phyloP scores from a whole-genome alignment of 37 sponge, comb jelly and placozoan genomes.

The Aplysina aerophoba region DNA sequence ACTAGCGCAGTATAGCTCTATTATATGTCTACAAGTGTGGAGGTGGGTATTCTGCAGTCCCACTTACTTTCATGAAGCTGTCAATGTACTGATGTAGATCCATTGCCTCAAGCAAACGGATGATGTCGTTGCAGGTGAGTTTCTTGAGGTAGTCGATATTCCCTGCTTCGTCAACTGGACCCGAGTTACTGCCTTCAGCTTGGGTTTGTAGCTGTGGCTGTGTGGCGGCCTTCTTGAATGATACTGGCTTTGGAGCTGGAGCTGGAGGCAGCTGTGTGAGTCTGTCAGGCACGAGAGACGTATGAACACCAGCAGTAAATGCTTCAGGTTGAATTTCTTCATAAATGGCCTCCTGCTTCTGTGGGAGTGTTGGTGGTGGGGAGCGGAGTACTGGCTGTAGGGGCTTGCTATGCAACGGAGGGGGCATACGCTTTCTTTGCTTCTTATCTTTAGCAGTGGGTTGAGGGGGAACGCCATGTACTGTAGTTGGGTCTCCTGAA shows the following conservation, averaged over 20 bases:
- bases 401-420: neutral
- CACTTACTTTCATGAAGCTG: conserved; percentile 18
- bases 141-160: conserved; percentile 20
- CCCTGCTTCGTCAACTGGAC: neutral
- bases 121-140: neutral
- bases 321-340: neutral
- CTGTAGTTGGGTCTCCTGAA: too few species aligned
- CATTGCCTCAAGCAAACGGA: neutral
- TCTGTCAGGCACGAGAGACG: neutral
- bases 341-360: neutral
- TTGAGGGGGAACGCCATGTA: too few species aligned
- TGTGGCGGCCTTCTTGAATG: neutral
- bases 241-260: neutral
- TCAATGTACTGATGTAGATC: conserved; percentile 10
- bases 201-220: neutral
- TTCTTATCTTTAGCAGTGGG: too few species aligned
- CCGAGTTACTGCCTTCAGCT: neutral
- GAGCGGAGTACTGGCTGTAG: neutral
- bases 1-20: too few species aligned
- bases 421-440: too few species aligned
- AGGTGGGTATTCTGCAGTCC: too few species aligned
- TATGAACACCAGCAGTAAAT: neutral
- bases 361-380: neutral
- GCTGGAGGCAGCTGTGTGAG: neutral
- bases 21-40: too few species aligned